phyloP scores from a whole-genome alignment of 2,113 vertebrate genomes.

The Cyprinus carpio region DNA sequence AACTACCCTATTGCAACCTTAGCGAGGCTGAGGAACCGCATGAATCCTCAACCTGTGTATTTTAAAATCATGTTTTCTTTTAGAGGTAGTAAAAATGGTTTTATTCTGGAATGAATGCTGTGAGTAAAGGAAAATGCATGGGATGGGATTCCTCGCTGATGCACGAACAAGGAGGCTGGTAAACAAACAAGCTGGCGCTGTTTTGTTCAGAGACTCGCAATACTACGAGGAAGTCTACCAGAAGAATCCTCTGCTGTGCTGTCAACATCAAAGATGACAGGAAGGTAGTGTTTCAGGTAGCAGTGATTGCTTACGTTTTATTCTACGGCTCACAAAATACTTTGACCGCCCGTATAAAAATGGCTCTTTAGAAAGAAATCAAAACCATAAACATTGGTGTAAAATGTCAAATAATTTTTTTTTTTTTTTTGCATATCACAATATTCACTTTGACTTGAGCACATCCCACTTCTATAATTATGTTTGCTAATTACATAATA shows the following conservation, averaged over 20 bases:
- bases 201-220: conserved; percentile 17
- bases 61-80: conserved; percentile 61
- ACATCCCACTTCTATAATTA: conserved; percentile 49
- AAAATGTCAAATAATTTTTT: conserved; percentile 6
- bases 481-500: conserved; percentile 34
- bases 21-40: conserved; percentile 50
- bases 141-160: background rate
- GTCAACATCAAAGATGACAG: conserved; percentile 52
- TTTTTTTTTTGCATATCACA: conserved; percentile 66
- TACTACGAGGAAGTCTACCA: background rate
- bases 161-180: conserved; percentile 41
- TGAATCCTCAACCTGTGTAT: conserved; percentile 42
- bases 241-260: conserved; percentile 35
- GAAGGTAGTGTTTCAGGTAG: conserved; percentile 67
- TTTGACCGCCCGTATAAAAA: conserved; percentile 67
- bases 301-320: conserved; percentile 59
- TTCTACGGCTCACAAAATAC: conserved; percentile 73
- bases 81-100: conserved; percentile 71
- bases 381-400: conserved; percentile 35
- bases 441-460: conserved; percentile 56
- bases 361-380: conserved; percentile 65
- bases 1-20: conserved; percentile 55
- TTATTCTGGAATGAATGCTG: conserved; percentile 43
- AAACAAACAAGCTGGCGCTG: conserved; percentile 35
- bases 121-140: conserved; percentile 16